Conservation (phyloP, 2,888 invertebrate genomes). For the Vanessa cardui region DNA sequence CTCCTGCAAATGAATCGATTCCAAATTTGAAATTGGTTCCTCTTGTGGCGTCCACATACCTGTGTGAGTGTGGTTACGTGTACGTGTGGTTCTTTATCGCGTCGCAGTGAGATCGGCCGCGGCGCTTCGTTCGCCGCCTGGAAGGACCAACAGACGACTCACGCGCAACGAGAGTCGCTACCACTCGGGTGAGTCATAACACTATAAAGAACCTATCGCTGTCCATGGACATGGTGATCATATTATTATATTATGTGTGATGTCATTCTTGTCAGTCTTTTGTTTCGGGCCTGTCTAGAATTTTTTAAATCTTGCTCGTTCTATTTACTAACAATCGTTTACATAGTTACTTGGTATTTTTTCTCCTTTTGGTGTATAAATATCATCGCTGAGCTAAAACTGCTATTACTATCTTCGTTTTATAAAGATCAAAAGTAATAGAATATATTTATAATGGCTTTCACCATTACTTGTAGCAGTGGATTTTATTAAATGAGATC, state of each 20-base stretch:
- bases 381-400: neutral
- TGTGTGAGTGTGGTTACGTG: conserved; percentile 58
- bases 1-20: conserved; percentile 45
- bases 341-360: conserved; percentile 16
- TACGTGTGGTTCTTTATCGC: conserved; percentile 77
- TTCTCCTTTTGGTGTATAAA: conserved; percentile 4
- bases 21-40: conserved; percentile 50
- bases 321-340: conserved; percentile 19
- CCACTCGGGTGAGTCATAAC: conserved; percentile 93
- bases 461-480: neutral
- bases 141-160: conserved; percentile 93
- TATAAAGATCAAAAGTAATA: neutral
- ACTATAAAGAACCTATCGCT: conserved; percentile 52
- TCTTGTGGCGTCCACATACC: conserved; percentile 50
- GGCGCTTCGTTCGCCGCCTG: conserved; percentile 81
- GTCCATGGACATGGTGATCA: conserved; percentile 50
- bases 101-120: conserved; percentile 81
- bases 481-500: neutral
- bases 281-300: conserved; percentile 23
- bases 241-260: conserved; percentile 46
- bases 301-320: conserved; percentile 15
- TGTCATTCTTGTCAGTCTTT: conserved; percentile 36
- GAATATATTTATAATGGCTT: neutral
- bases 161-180: conserved; percentile 97
- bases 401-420: neutral